A percentile compares a stretch with the other conserved stretches of the same genome.
Conservation (phyloP, 1,140 invertebrate species). For the Pseudomyrmex flavicornis region DNA sequence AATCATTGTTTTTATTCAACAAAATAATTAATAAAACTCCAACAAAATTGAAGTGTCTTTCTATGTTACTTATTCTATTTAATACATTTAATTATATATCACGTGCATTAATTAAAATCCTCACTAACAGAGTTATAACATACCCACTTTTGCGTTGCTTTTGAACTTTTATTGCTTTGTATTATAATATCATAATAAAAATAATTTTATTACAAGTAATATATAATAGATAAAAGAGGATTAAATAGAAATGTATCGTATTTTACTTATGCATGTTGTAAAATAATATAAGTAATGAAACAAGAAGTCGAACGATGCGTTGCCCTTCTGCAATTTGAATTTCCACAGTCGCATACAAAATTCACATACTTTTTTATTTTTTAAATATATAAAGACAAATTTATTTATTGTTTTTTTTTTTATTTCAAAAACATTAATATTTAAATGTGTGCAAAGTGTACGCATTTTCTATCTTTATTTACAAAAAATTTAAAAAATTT, state of each 20-base stretch:
- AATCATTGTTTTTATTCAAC: background rate
- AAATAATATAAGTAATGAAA: background rate
- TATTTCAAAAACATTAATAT: background rate
- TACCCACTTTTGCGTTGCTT: background rate
- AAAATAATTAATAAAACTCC: background rate
- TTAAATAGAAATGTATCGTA: constrained; percentile 14
- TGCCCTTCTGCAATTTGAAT: constrained; percentile 34
- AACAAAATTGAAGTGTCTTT: background rate
- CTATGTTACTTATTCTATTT: too few species aligned
- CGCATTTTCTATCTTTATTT: too few species aligned
- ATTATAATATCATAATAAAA: constrained; percentile 15
- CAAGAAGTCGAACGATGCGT: constrained; percentile 21
- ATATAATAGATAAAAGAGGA: constrained; percentile 19
- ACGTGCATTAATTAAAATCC: constrained; percentile 13
- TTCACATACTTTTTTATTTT: constrained; percentile 1
- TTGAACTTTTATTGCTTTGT: constrained; percentile 31
- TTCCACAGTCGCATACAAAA: background rate
- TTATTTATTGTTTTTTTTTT: background rate
- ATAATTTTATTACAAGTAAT: background rate
- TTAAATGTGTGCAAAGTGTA: too few species aligned
- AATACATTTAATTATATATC: constrained; percentile 10
- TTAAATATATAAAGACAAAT: background rate
- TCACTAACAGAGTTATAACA: constrained; percentile 1
- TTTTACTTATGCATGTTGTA: constrained; percentile 45
- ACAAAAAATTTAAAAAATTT: too few species aligned